Evolutionary conservation across 2,888 invertebrate species (phyloP), one percentile per base, ranked within the genome.

Genomic region (Cerastis rubricosa): DNA sequence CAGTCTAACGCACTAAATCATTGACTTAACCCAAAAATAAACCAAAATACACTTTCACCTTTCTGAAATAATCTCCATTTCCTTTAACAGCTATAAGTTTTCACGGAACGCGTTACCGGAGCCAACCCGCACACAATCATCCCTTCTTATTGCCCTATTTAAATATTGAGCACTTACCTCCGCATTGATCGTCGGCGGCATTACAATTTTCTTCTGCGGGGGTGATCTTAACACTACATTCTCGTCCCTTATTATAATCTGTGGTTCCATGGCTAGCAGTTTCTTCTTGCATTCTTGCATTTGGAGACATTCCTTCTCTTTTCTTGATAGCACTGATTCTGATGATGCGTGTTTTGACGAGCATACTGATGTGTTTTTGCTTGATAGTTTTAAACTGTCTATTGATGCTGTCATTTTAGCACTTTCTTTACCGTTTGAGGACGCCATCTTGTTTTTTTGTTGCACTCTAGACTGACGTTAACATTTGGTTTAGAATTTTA

Each of bases 251-350:
- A 97, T 96, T 72, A 97, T 96, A 3, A 97, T 94, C 90, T 96
- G 96, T 3, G 96, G 96, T 77, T 97, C 97, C 94, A 96, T 96
- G 0, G 94, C 96, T 74, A 96, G 84, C 40, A 96, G 89, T 59
- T 96, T 96, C 90, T 96, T 97, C 91, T 96, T 97, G 83, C 97
- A 97, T 85, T 97, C 96, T 80, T 96, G 96, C 96, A 96, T 95
- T 81, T 96, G 96, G 1, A 96, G 89, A 67, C 95, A 94, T 83
- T 96, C 96, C 74, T 96, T 96, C 35, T 96, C 96, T 80, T 96
- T 96, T 86, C 93, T 94, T 4, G 97, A 97, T 5, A 96, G 78
- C 69, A 97, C 95, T 0, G 97, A 97, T 79, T 97, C 97, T 0
- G 97, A 97, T 0, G 96, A 97, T 0, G 96, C 96, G 86, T 96